phyloP scores from a whole-genome alignment of 2,797 vertebrate species.

The Streptopelia turtur region DNA sequence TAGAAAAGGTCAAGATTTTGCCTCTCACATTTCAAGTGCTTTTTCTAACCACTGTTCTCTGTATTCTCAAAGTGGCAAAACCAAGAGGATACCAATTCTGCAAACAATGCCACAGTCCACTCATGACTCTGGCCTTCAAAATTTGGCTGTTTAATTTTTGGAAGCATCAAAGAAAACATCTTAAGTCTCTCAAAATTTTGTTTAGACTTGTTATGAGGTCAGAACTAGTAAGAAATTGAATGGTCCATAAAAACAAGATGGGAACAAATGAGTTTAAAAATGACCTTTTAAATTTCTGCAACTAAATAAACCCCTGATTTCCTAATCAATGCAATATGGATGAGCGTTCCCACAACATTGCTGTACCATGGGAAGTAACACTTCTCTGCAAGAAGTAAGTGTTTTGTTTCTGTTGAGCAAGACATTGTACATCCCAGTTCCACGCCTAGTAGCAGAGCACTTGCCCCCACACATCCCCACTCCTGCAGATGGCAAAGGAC shows the following conservation, averaged over 20 bases:
- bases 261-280: background rate
- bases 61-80: background rate
- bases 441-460: accelerated
- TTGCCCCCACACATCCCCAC: background rate
- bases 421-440: background rate
- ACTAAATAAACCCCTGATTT: background rate
- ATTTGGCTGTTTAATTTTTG: background rate
- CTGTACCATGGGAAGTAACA: background rate
- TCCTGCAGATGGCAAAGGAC: background rate
- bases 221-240: background rate
- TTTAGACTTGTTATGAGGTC: background rate
- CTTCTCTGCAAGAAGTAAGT: background rate
- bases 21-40: background rate
- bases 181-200: background rate
- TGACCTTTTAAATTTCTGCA: background rate
- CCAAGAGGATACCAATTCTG: background rate
- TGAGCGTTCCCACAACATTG: background rate
- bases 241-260: background rate
- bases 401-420: background rate
- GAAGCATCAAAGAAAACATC: background rate
- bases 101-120: background rate
- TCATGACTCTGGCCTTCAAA: background rate
- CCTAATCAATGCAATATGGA: background rate
- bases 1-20: conserved; percentile 10
- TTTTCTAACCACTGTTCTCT: background rate